A percentile compares a stretch with the other conserved stretches of the same genome.
These are phyloP conservation scores for zebrafish (Danio rerio) DNA, from an alignment of 2,113 vertebrate genomes.

Conservation along the genomic window GRCz12tu NC_133181.1:14359501-14360000, in stretches of 20 bases:
- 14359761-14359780: slow-evolving; percentile 55
- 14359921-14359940: slow-evolving; percentile 52
- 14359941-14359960: slow-evolving; percentile 46
- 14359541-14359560: no score
- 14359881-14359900: slow-evolving; percentile 58
- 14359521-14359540: no score
- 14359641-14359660: no score
- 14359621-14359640: no score
- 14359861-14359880: slow-evolving; percentile 54
- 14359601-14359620: no score
- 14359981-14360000: slow-evolving; percentile 63
- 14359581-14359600: no score
- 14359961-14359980: slow-evolving; percentile 48
- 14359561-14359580: no score
- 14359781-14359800: slow-evolving; percentile 54
- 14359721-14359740: slow-evolving; percentile 59
- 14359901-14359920: slow-evolving; percentile 58
- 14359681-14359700: slow-evolving; percentile 27
- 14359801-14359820: slow-evolving; percentile 58
- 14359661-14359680: no score
- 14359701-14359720: slow-evolving; percentile 57
- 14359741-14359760: slow-evolving; percentile 58
- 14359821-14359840: slow-evolving; percentile 47
- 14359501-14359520: no score
- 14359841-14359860: slow-evolving; percentile 51